Conservation (phyloP, 1,140 invertebrate genomes). For the Pseudomyrmex sp. region DNA sequence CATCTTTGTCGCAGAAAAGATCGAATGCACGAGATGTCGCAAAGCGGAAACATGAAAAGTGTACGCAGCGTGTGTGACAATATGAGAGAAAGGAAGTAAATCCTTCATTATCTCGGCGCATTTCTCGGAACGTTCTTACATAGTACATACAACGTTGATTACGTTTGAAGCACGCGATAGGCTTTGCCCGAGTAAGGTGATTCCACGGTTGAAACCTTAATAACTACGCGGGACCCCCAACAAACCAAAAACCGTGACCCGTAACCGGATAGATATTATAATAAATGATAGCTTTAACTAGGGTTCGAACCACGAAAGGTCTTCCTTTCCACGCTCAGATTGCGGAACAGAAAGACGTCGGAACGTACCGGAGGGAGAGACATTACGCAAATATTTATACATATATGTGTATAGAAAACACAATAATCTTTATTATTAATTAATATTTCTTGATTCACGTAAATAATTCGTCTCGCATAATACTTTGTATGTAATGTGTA, state of each 20-base stretch:
- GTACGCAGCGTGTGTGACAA: neutral
- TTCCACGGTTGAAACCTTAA: conserved; percentile 70
- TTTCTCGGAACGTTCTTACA: conserved; percentile 46
- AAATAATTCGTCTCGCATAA: too few species aligned
- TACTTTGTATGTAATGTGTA: too few species aligned
- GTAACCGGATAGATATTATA: conserved; percentile 74
- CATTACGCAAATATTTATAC: conserved; percentile 10
- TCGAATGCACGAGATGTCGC: neutral
- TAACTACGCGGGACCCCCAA: conserved; percentile 59
- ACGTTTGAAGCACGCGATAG: conserved; percentile 12
- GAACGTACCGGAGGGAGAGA: neutral
- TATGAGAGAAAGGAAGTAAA: conserved; percentile 34
- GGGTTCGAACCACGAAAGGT: conserved; percentile 58
- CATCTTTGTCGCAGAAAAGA: conserved; percentile 1
- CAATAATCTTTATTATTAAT: neutral
- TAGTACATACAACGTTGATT: neutral
- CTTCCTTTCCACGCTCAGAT: conserved; percentile 50
- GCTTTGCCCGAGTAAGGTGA: conserved; percentile 61
- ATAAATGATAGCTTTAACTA: conserved; percentile 66
- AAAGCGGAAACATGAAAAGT: conserved; percentile 37
- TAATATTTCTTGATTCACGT: too few species aligned
- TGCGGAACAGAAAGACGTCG: conserved; percentile 1
- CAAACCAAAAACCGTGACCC: conserved; percentile 70
- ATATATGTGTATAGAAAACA: neutral
- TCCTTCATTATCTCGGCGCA: neutral